These are phyloP conservation scores for Antechinus stuartii DNA, from an alignment of 2,113 vertebrate genomes.

Conservation along the genomic window DNA sequence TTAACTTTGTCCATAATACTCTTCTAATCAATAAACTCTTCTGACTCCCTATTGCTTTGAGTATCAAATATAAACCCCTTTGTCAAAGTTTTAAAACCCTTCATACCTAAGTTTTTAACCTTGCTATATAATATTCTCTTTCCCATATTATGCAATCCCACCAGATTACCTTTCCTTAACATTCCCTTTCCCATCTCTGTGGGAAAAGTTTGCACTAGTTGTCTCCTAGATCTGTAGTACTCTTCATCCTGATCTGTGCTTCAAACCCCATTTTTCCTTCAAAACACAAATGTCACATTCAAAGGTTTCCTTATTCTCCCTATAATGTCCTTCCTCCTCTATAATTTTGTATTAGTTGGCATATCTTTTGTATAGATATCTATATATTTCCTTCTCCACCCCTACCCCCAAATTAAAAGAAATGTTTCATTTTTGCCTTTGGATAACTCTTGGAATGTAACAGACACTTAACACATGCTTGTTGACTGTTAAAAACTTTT, in stretches of 20 bases:
- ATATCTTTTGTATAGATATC: neutral
- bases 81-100: no score
- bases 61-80: no score
- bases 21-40: no score
- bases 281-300: neutral
- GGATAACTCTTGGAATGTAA: neutral
- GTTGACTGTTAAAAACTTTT: neutral
- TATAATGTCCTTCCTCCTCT: neutral
- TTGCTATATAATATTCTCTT: no score
- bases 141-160: no score
- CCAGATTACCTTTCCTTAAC: no score
- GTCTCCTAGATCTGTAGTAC: neutral
- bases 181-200: no score
- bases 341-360: neutral
- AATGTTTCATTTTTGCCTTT: neutral
- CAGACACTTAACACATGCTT: neutral
- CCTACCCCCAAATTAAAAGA: neutral
- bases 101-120: no score
- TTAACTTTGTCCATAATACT: no score
- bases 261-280: neutral
- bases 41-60: no score
- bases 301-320: neutral
- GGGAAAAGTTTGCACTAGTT: no score
- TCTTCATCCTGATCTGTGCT: neutral
- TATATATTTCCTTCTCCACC: neutral